A percentile compares a stretch with the other conserved stretches of the same genome.
Evolutionary conservation across 2,113 vertebrate species (phyloP).

Genomic region (Cyrtonyx montezumae): DNA sequence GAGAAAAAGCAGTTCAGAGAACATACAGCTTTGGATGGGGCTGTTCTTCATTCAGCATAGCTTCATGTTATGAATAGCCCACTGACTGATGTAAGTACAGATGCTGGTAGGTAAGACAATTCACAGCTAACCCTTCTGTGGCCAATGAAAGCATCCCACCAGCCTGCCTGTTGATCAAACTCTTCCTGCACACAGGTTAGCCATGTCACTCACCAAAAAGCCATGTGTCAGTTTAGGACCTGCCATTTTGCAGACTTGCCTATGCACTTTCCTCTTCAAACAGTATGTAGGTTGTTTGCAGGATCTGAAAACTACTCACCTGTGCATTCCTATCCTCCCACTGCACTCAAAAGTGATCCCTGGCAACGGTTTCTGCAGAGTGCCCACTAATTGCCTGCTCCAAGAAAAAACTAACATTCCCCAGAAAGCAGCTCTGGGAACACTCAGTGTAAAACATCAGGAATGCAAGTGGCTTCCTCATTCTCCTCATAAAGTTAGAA

Average conservation of each 20-base stretch:
- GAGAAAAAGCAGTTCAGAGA: background rate
- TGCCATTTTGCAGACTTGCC: background rate
- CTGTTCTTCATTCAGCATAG: background rate
- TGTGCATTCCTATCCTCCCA: background rate
- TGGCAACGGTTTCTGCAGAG: background rate
- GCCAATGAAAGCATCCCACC: background rate
- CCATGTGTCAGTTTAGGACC: background rate
- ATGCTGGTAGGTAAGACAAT: background rate
- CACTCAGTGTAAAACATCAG: rapidly evolving
- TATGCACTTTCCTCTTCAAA: background rate
- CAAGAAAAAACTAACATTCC: background rate
- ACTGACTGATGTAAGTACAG: background rate
- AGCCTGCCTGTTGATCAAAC: background rate
- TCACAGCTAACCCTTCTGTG: background rate
- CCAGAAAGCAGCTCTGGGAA: background rate
- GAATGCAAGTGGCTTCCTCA: background rate
- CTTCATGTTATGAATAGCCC: background rate
- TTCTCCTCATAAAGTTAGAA: background rate
- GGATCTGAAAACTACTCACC: background rate
- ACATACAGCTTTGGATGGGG: background rate
- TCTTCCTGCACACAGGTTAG: background rate
- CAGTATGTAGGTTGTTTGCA: background rate
- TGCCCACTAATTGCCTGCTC: background rate
- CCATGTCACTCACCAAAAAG: background rate
- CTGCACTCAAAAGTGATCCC: background rate